phyloP scores from a whole-genome alignment of 1,140 invertebrate species.

The Phortica variegata region DNA sequence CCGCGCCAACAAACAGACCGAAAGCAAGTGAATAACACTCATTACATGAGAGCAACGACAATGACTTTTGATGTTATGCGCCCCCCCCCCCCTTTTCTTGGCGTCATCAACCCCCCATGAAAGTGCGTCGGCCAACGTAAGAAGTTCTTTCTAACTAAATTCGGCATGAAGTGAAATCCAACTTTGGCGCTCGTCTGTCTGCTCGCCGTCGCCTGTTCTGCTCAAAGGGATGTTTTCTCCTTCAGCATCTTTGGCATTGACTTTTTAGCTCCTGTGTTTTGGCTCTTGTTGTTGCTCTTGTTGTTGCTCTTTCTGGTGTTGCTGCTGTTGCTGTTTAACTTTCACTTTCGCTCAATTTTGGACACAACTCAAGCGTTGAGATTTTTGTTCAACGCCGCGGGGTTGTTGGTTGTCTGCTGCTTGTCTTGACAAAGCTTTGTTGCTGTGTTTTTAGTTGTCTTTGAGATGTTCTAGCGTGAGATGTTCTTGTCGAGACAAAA shows the following conservation, averaged over 20 bases:
- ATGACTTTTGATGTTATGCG: background rate
- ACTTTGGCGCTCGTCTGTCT: constrained; percentile 7
- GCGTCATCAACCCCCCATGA: background rate
- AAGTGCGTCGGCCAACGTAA: no score
- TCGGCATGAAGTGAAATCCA: no score
- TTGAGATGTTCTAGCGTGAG: constrained; percentile 56
- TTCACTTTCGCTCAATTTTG: constrained; percentile 23
- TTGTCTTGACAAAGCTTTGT: constrained; percentile 33
- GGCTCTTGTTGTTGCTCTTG: no score
- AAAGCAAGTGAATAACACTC: no score
- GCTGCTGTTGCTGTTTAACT: constrained; percentile 20
- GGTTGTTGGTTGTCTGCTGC: constrained; percentile 1
- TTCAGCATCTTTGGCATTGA: no score
- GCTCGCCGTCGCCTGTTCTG: constrained; percentile 3
- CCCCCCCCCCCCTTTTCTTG: background rate
- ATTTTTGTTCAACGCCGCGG: background rate
- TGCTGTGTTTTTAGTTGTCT: constrained; percentile 46
- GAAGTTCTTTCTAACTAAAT: no score
- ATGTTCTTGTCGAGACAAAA: constrained; percentile 52
- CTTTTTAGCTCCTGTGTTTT: no score
- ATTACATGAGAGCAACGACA: background rate
- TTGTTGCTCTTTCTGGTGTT: no score
- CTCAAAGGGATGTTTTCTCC: constrained; percentile 45
- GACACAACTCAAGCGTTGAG: constrained; percentile 1
- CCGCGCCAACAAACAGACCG: no score